A percentile compares a stretch with the other conserved stretches of the same genome.
Evolutionary conservation across 2,888 invertebrate genomes (phyloP).

Genomic region (Drosophila mettleri): DNA sequence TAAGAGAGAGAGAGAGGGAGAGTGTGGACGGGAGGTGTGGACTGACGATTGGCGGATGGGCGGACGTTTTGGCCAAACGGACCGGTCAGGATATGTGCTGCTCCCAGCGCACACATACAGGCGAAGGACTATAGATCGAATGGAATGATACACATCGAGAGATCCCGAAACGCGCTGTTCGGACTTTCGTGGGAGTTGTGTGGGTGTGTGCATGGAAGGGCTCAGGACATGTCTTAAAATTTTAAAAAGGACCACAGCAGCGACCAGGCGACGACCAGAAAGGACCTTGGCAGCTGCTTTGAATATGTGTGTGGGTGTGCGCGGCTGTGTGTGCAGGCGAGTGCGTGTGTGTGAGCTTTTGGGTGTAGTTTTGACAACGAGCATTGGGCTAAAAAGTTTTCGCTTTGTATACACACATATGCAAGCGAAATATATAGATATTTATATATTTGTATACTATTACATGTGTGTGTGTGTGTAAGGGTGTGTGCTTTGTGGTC

Average conservation of each 20-base stretch:
- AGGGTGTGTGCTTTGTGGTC: slow-evolving; percentile 55
- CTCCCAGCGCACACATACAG: slow-evolving; percentile 23
- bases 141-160: slow-evolving; percentile 68
- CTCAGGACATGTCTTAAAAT: slow-evolving; percentile 78
- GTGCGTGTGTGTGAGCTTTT: slow-evolving; percentile 45
- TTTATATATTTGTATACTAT: neutral
- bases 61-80: slow-evolving; percentile 41
- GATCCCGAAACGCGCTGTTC: slow-evolving; percentile 63
- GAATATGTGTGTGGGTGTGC: slow-evolving; percentile 45
- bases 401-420: slow-evolving; percentile 21
- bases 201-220: slow-evolving; percentile 17
- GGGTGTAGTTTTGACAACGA: slow-evolving; percentile 79
- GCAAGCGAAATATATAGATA: slow-evolving; percentile 12
- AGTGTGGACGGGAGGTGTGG: neutral
- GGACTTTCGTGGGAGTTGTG: slow-evolving; percentile 53
- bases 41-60: neutral
- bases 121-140: slow-evolving; percentile 61
- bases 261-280: slow-evolving; percentile 48
- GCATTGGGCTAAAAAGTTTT: slow-evolving; percentile 63
- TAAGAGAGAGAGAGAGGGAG: neutral
- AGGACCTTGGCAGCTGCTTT: slow-evolving; percentile 74
- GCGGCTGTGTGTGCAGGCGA: neutral
- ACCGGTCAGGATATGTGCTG: slow-evolving; percentile 67
- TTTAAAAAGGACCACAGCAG: slow-evolving; percentile 74
- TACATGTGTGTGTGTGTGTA: slow-evolving; percentile 41